Base-by-base conservation (phyloP, 2,797 vertebrate genomes). In the Enteromius anoplus region DNA sequence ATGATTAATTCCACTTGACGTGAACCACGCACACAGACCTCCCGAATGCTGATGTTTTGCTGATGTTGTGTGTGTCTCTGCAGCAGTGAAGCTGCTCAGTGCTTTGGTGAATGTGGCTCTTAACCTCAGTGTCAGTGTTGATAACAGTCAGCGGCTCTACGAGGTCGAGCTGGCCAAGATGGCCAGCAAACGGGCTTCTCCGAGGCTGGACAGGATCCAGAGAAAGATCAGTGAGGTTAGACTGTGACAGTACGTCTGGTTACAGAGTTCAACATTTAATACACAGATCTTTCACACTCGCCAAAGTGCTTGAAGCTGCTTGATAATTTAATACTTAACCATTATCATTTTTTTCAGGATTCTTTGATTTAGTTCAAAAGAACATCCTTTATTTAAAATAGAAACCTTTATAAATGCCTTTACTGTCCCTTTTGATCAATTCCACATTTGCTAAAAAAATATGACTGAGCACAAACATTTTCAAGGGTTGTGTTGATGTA, bases 21-120 rank as follows among this genome's bases (percentile, higher is more conserved):
- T 78, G 26, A 55, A 47, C 19, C 26, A 49, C 47, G 6, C 26
- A 3, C 32, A 11, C 60, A 58, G 26, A 9, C n/a, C 55, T 34
- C 1, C 32, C 23, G 9, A 58, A 69, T 4, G 45, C 53, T 65
- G 19, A 51, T 62, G 47, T 32, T 40, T 47, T 72, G 29, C 40
- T 11, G 3, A n/a, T 34, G 55, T 23, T 45, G 29, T 65, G 26
- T 65, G 42, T 62, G 49, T 69, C 32, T 71, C 66, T 81, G 72
- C 75, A 98, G 97, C 96, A 5, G 90, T 97, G 90, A 98, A 98
- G 91, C 92, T 98, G 88, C 91, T 97, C 86, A 96, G 95, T 82
- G 93, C 96, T 37, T 91, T 98, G 89, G 90, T 95, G 72, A 92
- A 90, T 0, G 91, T 97, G 78, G 93, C 92, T 65, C 89, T 96